Evolutionary conservation across 2,797 vertebrate genomes (phyloP).

Genomic region (Rhinatrema bivittatum): DNA sequence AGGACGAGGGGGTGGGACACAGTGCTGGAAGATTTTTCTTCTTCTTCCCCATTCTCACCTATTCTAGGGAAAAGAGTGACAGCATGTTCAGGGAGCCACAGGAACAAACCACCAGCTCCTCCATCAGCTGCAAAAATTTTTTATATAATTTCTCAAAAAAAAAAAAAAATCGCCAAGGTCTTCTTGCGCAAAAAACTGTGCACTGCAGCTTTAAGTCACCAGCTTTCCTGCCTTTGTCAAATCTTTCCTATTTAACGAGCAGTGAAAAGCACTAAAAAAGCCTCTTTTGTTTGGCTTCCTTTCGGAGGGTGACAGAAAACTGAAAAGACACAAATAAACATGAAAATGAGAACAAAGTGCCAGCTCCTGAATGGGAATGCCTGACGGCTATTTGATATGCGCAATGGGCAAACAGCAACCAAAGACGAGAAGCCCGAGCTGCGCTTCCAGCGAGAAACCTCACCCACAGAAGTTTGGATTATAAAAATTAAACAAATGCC

Average conservation of each 20-base stretch:
- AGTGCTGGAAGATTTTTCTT: no score
- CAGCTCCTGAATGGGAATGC: constrained; percentile 65
- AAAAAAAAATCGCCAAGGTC: constrained; percentile 25
- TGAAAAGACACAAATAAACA: constrained; percentile 76
- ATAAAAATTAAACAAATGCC: background rate
- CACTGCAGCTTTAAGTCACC: constrained; percentile 77
- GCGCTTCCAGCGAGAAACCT: constrained; percentile 37
- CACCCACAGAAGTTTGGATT: constrained; percentile 4
- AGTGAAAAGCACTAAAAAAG: constrained; percentile 75
- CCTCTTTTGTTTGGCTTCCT: constrained; percentile 81
- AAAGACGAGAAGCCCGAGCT: background rate
- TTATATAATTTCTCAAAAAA: no score
- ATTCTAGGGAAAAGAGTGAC: no score
- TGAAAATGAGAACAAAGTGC: constrained; percentile 86
- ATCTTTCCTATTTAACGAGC: constrained; percentile 80
- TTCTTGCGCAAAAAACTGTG: constrained; percentile 24
- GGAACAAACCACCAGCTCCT: no score
- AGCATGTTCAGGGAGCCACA: no score
- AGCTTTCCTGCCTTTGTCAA: constrained; percentile 78
- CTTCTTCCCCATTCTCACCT: no score
- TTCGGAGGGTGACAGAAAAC: constrained; percentile 62
- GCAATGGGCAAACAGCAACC: constrained; percentile 55
- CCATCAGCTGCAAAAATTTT: no score
- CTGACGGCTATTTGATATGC: constrained; percentile 64
- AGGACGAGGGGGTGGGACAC: no score